These are phyloP conservation scores for Volucella bombylans DNA, from an alignment of 2,888 invertebrate species.

Conservation along the genomic window DNA sequence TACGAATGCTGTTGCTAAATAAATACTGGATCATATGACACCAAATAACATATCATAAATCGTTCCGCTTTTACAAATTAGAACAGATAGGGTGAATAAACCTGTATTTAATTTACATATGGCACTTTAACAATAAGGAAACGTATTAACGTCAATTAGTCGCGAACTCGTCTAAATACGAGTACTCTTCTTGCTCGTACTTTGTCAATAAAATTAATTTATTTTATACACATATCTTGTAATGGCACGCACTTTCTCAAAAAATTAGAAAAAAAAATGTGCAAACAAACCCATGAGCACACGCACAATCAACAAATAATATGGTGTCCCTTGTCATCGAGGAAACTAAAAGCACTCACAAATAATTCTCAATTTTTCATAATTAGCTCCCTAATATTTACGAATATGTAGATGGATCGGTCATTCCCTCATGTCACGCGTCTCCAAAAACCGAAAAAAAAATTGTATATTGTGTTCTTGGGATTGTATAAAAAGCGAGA, in stretches of 20 bases:
- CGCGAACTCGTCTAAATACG: slow-evolving; percentile 49
- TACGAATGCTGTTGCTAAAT: no score
- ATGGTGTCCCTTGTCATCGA: slow-evolving; percentile 33
- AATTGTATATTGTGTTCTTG: neutral
- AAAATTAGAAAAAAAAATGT: slow-evolving; percentile 6
- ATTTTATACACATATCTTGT: slow-evolving; percentile 39
- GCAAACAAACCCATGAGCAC: slow-evolving; percentile 24
- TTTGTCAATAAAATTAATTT: slow-evolving; percentile 71
- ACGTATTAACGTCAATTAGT: slow-evolving; percentile 59
- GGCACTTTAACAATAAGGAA: slow-evolving; percentile 38
- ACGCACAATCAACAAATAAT: slow-evolving; percentile 10
- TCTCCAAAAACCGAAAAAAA: neutral
- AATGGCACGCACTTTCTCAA: slow-evolving; percentile 41
- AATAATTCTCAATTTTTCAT: slow-evolving; percentile 49
- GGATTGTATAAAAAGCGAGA: neutral
- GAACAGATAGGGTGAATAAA: slow-evolving; percentile 15
- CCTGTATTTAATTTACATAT: slow-evolving; percentile 48
- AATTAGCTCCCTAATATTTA: slow-evolving; percentile 34
- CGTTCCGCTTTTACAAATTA: slow-evolving; percentile 29
- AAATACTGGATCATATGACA: no score
- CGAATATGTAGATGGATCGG: no score
- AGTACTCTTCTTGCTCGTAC: slow-evolving; percentile 44
- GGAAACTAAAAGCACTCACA: slow-evolving; percentile 9
- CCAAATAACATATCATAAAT: neutral
- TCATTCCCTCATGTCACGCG: neutral